Base-by-base conservation (phyloP, 1,140 invertebrate species). In the Drosophila parvula region DNA sequence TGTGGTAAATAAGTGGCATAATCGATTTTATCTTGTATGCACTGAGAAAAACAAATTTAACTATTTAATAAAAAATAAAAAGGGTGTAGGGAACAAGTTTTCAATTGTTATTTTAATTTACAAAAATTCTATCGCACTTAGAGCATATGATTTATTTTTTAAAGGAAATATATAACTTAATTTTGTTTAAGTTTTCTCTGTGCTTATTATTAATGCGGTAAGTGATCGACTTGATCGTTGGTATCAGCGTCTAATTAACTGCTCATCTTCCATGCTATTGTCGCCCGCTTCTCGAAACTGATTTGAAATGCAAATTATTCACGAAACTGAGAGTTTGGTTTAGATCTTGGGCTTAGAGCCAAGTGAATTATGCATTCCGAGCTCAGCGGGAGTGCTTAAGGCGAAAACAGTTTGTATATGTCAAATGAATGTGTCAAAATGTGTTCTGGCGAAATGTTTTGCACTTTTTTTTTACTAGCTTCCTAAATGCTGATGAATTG, bases 261-360 rank as follows among this genome's bases (percentile, higher is more conserved):
- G 38, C 45, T 70, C 48, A 59, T 56, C 40, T 41, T 48, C 12
- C 65, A 58, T 59, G 65, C 18, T 70, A 18, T 40, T 48, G 44
- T 47, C 55, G 32, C 47, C 45, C 41, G 48, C 27, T 64, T 18
- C 14, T 50, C 22, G 14, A 16, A 22, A 48, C 44, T 38, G 44
- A 79, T 83, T 79, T 70, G 55, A 68, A 83, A 62, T 82, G 36
- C 68, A 48, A 76, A 77, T 78, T 22, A 32, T 38, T 18, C 14
- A 30, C 28, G 27, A 41, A 48, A 43, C 56, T 43, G 10, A 48
- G 30, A 65, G 22, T 75, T 75, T 34, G 36, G 16, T 43, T 59
- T 55, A 8, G 28, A 53, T 32, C 34, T 65, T 76, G 18, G 27
- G 50, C n/a, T 65, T 28, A 27, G 12, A 38, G 12, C 40, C 47